phyloP scores from a whole-genome alignment of 2,888 invertebrate genomes.

The Trypoxylon attenuatum region DNA sequence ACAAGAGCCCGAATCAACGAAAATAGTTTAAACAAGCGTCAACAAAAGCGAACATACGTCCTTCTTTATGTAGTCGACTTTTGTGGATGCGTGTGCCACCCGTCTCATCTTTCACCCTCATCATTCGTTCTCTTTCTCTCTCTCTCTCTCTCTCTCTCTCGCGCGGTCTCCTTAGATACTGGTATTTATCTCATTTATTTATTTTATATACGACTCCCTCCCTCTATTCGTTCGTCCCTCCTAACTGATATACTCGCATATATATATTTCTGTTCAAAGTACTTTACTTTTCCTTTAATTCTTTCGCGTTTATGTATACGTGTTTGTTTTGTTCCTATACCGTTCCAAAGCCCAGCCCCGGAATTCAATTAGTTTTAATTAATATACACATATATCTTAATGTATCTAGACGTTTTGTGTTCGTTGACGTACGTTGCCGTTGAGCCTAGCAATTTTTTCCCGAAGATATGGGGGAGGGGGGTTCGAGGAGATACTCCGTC shows the following conservation, averaged over 20 bases:
- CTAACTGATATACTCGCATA: slow-evolving; percentile 41
- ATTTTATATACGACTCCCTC: slow-evolving; percentile 14
- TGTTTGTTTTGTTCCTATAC: slow-evolving; percentile 40
- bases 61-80: slow-evolving; percentile 36
- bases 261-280: slow-evolving; percentile 30
- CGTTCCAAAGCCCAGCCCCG: slow-evolving; percentile 71
- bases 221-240: slow-evolving; percentile 12
- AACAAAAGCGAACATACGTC: slow-evolving; percentile 63
- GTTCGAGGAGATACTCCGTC: too few relatives aligned
- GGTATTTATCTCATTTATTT: too few relatives aligned
- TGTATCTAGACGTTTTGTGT: slow-evolving; percentile 44
- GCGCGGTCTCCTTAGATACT: background rate
- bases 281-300: slow-evolving; percentile 20
- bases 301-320: slow-evolving; percentile 17
- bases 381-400: slow-evolving; percentile 50
- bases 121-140: slow-evolving; percentile 13
- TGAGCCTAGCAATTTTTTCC: slow-evolving; percentile 40
- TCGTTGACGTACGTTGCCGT: slow-evolving; percentile 50
- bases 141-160: background rate
- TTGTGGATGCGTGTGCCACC: slow-evolving; percentile 3
- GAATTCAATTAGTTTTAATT: slow-evolving; percentile 55
- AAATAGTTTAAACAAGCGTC: slow-evolving; percentile 64
- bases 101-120: too few relatives aligned
- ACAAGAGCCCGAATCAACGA: slow-evolving; percentile 58
- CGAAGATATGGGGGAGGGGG: slow-evolving; percentile 16